phyloP scores from a whole-genome alignment of 2,888 invertebrate species.

The Platycheirus rosarum region DNA sequence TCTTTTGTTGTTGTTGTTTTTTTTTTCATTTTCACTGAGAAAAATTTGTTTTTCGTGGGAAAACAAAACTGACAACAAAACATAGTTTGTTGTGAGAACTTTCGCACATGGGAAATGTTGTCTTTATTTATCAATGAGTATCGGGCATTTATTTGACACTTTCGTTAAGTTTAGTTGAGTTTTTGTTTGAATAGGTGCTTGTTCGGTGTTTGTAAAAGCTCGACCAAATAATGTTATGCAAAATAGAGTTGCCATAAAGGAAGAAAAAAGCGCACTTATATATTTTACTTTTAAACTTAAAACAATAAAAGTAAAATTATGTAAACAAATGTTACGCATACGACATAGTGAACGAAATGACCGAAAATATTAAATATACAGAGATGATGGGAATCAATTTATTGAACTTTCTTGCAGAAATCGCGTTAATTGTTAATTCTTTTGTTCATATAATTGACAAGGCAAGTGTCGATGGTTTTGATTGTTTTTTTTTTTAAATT shows the following conservation, averaged over 20 bases:
- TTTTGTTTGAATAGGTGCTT: conserved; percentile 1
- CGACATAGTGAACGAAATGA: too few species aligned
- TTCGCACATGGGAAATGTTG: conserved; percentile 66
- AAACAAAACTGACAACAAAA: conserved; percentile 55
- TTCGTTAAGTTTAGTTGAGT: conserved; percentile 51
- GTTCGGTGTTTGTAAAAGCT: conserved; percentile 45
- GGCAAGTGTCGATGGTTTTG: too few species aligned
- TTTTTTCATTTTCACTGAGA: not conserved
- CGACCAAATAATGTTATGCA: not conserved
- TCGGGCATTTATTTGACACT: conserved; percentile 60
- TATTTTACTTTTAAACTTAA: too few species aligned
- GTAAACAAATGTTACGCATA: too few species aligned
- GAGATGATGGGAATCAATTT: too few species aligned
- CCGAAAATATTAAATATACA: too few species aligned
- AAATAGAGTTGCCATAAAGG: conserved; percentile 8
- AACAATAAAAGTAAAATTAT: too few species aligned
- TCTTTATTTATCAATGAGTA: conserved; percentile 70
- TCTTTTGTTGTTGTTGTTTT: not conserved
- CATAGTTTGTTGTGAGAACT: conserved; percentile 56
- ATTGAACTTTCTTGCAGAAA: too few species aligned
- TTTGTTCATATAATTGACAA: too few species aligned
- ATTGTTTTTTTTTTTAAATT: too few species aligned
- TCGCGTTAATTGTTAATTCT: too few species aligned
- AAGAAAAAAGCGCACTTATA: too few species aligned
- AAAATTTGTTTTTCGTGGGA: conserved; percentile 3